Evolutionary conservation across 2,113 vertebrate genomes (phyloP), one percentile per base, ranked within the genome.

Genomic region (Chunga burmeisteri): DNA sequence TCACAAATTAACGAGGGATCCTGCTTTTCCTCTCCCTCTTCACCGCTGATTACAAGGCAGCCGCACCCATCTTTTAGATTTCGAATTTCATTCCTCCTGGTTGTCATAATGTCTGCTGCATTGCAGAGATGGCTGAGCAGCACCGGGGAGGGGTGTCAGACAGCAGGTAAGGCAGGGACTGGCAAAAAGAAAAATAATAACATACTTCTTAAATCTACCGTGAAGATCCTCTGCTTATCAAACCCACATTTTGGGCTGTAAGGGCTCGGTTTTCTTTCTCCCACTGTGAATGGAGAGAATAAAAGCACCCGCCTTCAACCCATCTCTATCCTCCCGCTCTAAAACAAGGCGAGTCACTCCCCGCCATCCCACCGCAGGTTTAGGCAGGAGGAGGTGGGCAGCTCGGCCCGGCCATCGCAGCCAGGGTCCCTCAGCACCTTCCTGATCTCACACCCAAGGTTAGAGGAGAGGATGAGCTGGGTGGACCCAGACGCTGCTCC

Each of bases 311-410:
- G 0, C 59, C 59, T 66, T 32, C 50, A 50, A 78, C 16, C 11
- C 8, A 13, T 4, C 46, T 34, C 40, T 26, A 53, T 50, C 58
- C 46, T 84, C 67, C 4, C 0, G 0, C 8, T 36, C 11, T 3
- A 1, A 11, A 56, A 3, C 2, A 27, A 42, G 13, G 2, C 0
- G 2, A 27, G 36, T 19, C 11, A 0, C 6, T n/a, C 30, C 7
- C 1, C 3, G 18, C 1, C 9, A 50, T 32, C 47, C 72, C 77
- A n/a, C 5, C 0, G 1, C 1, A 1, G 16, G 7, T 38, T 14
- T 5, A 13, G 55, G 56, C n/a, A 11, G 27, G 44, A 23, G 49
- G 22, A 63, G 47, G 44, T 2, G 47, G 47, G 20, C 1, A 7
- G 42, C 13, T 34, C 14, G 40, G 58, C 72, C 49, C 1, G 36